Evolutionary conservation across 2,888 invertebrate genomes (phyloP).

Genomic region (Buathra laborator): DNA sequence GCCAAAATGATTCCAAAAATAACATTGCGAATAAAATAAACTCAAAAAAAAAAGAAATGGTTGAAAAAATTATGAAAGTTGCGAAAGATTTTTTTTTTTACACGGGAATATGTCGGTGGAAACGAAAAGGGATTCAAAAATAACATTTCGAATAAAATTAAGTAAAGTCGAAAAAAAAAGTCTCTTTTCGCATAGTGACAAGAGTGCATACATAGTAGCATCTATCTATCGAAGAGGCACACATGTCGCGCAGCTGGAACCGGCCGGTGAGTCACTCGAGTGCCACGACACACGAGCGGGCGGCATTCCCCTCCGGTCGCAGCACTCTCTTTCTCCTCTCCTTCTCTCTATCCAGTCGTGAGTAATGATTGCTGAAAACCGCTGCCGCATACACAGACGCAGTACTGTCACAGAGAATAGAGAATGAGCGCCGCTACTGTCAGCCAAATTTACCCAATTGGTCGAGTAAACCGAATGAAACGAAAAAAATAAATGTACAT

Average conservation of each 20-base stretch:
- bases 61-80: no score
- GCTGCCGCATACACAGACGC: neutral
- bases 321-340: neutral
- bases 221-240: constrained; percentile 43
- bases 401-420: neutral
- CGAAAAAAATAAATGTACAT: neutral
- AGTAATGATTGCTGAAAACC: constrained; percentile 57
- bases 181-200: constrained; percentile 22
- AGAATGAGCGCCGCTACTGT: neutral
- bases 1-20: no score
- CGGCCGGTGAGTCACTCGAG: constrained; percentile 56
- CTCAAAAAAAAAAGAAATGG: no score
- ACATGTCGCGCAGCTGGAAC: constrained; percentile 67
- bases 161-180: neutral
- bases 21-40: no score
- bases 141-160: no score
- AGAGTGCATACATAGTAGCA: neutral
- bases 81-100: no score
- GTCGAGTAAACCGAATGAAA: neutral
- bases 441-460: constrained; percentile 29
- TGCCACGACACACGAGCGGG: constrained; percentile 44
- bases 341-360: constrained; percentile 29
- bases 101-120: no score
- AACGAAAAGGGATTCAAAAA: no score
- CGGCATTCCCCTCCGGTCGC: constrained; percentile 50